Percentiles rank a stretch among this genome's conserved stretches.
Evolutionary conservation across 2,113 vertebrate genomes (phyloP).

Genomic region (Holacanthus passer): DNA sequence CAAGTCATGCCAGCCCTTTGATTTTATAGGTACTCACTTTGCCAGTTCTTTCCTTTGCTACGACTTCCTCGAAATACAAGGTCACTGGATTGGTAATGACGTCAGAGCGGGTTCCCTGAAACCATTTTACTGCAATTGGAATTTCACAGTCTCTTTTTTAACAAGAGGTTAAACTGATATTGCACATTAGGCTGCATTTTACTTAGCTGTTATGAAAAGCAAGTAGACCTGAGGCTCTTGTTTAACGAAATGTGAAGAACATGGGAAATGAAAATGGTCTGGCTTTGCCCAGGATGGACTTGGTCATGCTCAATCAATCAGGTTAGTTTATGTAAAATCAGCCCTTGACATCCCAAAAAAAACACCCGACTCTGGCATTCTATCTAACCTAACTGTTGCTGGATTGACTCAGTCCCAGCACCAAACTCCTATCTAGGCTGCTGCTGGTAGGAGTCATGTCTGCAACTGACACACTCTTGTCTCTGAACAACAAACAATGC

Average conservation of each 20-base stretch:
- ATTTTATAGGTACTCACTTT: background rate
- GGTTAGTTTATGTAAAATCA: conserved; percentile 12
- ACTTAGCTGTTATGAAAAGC: conserved; percentile 6
- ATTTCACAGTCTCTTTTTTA: background rate
- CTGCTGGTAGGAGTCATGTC: conserved; percentile 44
- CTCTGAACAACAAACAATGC: conserved; percentile 75
- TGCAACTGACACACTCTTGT: conserved; percentile 72
- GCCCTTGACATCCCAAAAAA: background rate
- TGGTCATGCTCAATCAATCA: conserved; percentile 16
- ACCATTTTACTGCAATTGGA: background rate
- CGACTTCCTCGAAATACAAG: conserved; percentile 23
- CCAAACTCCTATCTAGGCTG: conserved; percentile 41
- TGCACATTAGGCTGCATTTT: background rate
- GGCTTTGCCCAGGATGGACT: conserved; percentile 20
- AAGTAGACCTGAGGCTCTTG: background rate
- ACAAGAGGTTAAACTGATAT: background rate
- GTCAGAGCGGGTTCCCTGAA: conserved; percentile 28
- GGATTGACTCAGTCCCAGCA: conserved; percentile 55
- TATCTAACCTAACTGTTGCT: background rate
- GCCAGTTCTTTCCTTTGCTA: background rate
- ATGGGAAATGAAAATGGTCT: conserved; percentile 6
- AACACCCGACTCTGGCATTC: conserved; percentile 27
- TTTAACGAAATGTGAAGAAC: conserved; percentile 18
- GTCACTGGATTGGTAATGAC: background rate
- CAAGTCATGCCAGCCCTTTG: background rate